Conservation (phyloP, 2,113 vertebrate genomes). For the Pseudolaguvia tuberculata region DNA sequence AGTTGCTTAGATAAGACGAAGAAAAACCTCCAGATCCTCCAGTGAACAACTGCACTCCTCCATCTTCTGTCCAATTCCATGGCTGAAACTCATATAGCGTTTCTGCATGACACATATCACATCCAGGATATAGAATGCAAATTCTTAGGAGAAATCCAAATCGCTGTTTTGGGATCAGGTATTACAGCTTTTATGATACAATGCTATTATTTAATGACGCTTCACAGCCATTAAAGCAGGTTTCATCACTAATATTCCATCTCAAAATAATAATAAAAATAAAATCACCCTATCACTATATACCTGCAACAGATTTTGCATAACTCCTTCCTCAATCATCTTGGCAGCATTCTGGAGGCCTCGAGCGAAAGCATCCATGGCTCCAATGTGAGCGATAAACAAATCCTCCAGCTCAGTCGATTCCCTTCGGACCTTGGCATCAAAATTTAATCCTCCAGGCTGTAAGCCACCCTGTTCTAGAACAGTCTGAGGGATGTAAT, state of each 20-base stretch:
- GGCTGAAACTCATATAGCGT: conserved; percentile 60
- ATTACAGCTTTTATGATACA: not conserved
- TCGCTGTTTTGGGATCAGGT: no score
- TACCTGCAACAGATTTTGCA: conserved; percentile 59
- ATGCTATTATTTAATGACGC: not conserved
- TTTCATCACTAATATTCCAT: not conserved
- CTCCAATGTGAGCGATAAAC: conserved; percentile 63
- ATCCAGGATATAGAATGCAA: not conserved
- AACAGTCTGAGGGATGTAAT: conserved; percentile 50
- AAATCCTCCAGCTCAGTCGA: conserved; percentile 64
- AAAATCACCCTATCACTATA: no score
- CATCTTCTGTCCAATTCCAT: conserved; percentile 58
- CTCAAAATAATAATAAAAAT: not conserved
- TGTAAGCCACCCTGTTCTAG: conserved; percentile 65
- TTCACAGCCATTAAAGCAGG: not conserved
- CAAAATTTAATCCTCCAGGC: conserved; percentile 64
- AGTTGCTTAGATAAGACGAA: not conserved
- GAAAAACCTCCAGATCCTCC: conserved; percentile 61
- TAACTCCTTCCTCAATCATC: conserved; percentile 59
- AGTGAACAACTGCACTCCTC: conserved; percentile 57
- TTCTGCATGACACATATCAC: conserved; percentile 49
- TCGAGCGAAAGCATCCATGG: conserved; percentile 65
- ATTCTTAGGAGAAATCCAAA: no score
- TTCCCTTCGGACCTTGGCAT: conserved; percentile 62
- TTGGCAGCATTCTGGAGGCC: conserved; percentile 60